Percentiles rank a stretch among this genome's conserved stretches.
Conservation (phyloP, 2,113 vertebrate species). For the Plecotus auritus region DNA sequence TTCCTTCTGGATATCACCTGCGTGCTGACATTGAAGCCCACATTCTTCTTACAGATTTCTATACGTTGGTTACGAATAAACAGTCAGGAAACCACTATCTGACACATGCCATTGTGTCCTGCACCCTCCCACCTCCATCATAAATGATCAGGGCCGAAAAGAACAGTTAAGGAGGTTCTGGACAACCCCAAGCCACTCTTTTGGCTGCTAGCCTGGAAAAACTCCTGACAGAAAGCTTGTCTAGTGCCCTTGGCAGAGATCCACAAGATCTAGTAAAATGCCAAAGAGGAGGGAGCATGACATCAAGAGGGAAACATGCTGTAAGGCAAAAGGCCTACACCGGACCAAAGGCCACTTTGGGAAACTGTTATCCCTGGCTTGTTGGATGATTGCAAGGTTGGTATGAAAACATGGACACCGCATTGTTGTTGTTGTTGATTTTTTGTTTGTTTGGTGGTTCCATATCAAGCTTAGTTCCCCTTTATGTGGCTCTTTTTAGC, state of each 20-base stretch:
- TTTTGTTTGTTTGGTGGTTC: background rate
- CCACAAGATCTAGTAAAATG: slow-evolving; percentile 73
- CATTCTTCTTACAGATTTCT: background rate
- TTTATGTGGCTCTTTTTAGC: slow-evolving; percentile 6
- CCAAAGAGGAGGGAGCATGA: slow-evolving; percentile 63
- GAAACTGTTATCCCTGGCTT: background rate
- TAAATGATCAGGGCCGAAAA: slow-evolving; percentile 55
- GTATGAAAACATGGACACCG: background rate
- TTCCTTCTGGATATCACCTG: background rate
- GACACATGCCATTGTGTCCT: slow-evolving; percentile 56
- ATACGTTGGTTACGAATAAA: background rate
- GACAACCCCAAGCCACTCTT: slow-evolving; percentile 53
- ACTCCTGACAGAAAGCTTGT: slow-evolving; percentile 73
- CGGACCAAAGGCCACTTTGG: background rate
- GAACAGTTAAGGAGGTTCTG: slow-evolving; percentile 74
- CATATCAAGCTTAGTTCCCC: background rate
- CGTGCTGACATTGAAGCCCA: background rate
- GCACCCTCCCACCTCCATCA: background rate
- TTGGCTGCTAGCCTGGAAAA: slow-evolving; percentile 73
- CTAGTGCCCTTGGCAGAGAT: slow-evolving; percentile 67
- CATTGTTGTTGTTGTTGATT: background rate
- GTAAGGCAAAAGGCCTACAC: background rate
- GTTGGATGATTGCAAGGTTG: background rate
- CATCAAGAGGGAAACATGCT: slow-evolving; percentile 26
- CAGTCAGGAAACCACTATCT: background rate